Evolutionary conservation across 2,888 invertebrate genomes (phyloP).

Genomic region (Himalopsyche japonica): DNA sequence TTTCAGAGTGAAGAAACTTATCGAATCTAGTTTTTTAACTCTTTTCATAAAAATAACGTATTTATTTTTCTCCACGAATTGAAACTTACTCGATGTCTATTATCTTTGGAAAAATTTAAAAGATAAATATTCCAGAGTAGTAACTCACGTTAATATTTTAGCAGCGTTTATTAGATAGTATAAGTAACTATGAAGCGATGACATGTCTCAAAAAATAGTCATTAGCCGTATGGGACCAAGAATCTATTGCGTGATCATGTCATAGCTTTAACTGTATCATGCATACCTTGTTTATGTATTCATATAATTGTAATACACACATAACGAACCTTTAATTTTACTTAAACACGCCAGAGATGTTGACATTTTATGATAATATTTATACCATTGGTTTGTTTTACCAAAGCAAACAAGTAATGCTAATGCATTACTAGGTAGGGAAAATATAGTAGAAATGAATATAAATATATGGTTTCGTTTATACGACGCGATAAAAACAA

Average conservation of each 20-base stretch:
- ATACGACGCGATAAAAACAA: too few relatives aligned
- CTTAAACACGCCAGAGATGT: neutral
- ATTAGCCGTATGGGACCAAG: neutral
- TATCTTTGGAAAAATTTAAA: neutral
- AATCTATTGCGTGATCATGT: neutral
- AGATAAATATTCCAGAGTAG: neutral
- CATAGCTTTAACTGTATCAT: neutral
- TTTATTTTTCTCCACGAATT: too few relatives aligned
- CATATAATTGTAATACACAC: neutral
- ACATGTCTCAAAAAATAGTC: neutral
- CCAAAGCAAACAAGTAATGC: too few relatives aligned
- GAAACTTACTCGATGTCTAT: neutral
- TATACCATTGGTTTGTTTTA: neutral
- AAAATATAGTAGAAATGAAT: neutral
- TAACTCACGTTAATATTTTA: neutral
- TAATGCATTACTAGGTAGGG: too few relatives aligned
- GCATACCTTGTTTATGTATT: neutral
- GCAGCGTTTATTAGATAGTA: neutral
- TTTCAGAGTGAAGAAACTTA: too few relatives aligned
- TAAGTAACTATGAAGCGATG: neutral
- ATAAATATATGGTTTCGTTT: neutral
- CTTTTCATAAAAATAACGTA: too few relatives aligned
- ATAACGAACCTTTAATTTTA: neutral
- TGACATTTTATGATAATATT: neutral
- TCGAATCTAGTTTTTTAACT: too few relatives aligned